Base-by-base conservation (phyloP, 2,888 invertebrate species). In the Amaurobius ferox region DNA sequence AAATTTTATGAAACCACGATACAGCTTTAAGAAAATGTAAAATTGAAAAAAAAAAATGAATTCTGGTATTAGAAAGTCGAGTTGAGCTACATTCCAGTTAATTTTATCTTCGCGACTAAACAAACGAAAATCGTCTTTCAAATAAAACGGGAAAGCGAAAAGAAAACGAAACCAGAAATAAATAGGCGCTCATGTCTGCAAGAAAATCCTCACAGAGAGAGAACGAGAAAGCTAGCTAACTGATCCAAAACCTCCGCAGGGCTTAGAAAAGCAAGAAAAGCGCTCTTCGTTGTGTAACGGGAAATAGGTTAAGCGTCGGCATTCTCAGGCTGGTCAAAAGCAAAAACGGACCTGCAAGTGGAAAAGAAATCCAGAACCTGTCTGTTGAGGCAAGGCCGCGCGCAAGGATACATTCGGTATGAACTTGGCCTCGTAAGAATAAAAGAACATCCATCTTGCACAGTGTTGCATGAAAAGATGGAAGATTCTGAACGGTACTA, bases 291-390 rank as follows among this genome's bases (percentile, higher is more conserved):
- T 85, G 83, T 76, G 83, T 77, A 85, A 85, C 71, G 72, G 66
- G 40, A 85, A 85, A 55, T 85, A 61, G 83, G 83, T 85, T 85
- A 85, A 85, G 61, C 74, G 74, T 35, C 64, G 40, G 67, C 66
- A 67, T 79, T 44, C 71, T 48, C 67, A 64, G 28, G 28, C 67
- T 30, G 55, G 23, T 23, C 19, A 55, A 23, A 6, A 30, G 48
- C n/a, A 28, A 68, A 35, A 68, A 48, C 67, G 62, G 26, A 35
- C 29, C 32, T 28, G 71, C 29, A 32, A n/a, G n/a, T n/a, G n/a
- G 55, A 23, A 61, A 72, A 72, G 29, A 44, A 70, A 71, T 44
- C 32, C n/a, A 48, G 64, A 62, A 70, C 30, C 32, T 28, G 70
- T 77, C 77, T 35, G 77, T 39, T n/a, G 68, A 26, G 16, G 81